A percentile compares a stretch with the other conserved stretches of the same genome.
These are phyloP conservation scores for Rotaria sp. DNA, from an alignment of 2,888 invertebrate species.

Conservation along the genomic window DNA sequence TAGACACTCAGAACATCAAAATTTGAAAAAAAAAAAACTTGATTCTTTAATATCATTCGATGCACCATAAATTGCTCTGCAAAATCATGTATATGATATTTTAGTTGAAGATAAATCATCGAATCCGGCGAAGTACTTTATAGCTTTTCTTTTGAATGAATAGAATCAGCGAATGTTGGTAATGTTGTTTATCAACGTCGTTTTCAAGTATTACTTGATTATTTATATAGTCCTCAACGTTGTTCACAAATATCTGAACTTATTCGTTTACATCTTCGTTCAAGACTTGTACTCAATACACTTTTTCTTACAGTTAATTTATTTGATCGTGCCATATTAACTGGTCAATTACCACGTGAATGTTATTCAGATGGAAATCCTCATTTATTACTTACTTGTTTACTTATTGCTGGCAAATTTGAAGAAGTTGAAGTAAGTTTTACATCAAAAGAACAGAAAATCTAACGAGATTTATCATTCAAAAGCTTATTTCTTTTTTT, in stretches of 20 bases:
- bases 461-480: too few relatives aligned
- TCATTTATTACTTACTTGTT: not conserved
- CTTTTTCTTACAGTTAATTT: conserved; percentile 2
- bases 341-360: not conserved
- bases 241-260: not conserved
- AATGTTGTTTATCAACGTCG: not conserved
- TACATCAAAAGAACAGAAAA: too few relatives aligned
- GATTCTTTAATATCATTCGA: too few relatives aligned
- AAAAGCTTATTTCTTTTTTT: too few relatives aligned
- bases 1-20: too few relatives aligned
- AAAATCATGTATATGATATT: too few relatives aligned
- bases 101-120: too few relatives aligned
- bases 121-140: too few relatives aligned
- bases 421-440: conserved; percentile 10
- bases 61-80: too few relatives aligned
- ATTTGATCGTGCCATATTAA: conserved; percentile 2
- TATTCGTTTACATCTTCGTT: not conserved
- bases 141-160: too few relatives aligned
- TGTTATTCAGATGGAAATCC: not conserved
- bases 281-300: not conserved
- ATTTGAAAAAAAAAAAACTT: too few relatives aligned
- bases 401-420: not conserved
- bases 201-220: not conserved
- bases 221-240: not conserved
- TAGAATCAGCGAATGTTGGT: not conserved